Base-by-base conservation (phyloP, 2,797 vertebrate species). In the Rhinella marina region DNA sequence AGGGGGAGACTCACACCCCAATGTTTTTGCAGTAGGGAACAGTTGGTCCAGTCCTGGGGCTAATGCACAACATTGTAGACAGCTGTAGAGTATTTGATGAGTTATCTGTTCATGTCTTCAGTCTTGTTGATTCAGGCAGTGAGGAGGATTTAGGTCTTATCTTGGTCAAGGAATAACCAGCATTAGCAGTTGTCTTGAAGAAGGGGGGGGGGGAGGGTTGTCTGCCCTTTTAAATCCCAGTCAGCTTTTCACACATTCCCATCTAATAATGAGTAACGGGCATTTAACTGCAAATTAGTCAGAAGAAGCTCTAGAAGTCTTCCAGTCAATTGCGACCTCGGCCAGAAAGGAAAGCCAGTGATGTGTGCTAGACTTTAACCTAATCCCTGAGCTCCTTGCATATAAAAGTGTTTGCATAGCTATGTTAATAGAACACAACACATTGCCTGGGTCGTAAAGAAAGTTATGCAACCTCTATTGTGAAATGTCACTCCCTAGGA, bases 251-350 rank as follows among this genome's bases (percentile, higher is more conserved):
- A 80, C 73, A 56, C 75, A 84, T 84, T 88, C 73, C 84, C 61
- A 79, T 82, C 54, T 57, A 66, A 57, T 78, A 88, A 83, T 79
- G 52, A 68, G 61, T 32, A 84, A 57, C 32, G 48, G 70, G 29
- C 19, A 88, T 84, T 84, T 84, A 88, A 76, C 80, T 82, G 80
- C 86, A 87, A 82, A 88, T 88, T 68, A 78, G 41, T 66, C n/a
- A 23, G 27, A 78, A 8, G 29, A 56, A 41, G 41, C 77, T 52
- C 41, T 78, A 68, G 61, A 77, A 52, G 17, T 48, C 73, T 72
- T 29, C 61, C 27, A 80, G 29, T 72, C 68, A 41, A 78, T 84
- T 84, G 81, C 80, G 75, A 80, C 72, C 64, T 56, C 61, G 7
- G 6, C 8, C 59, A 57, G 29, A 87, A 83, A 83, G 59, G 61